Evolutionary conservation across 1,140 invertebrate species (phyloP), one percentile per base, ranked within the genome.

Genomic region (Leucophenga varia): DNA sequence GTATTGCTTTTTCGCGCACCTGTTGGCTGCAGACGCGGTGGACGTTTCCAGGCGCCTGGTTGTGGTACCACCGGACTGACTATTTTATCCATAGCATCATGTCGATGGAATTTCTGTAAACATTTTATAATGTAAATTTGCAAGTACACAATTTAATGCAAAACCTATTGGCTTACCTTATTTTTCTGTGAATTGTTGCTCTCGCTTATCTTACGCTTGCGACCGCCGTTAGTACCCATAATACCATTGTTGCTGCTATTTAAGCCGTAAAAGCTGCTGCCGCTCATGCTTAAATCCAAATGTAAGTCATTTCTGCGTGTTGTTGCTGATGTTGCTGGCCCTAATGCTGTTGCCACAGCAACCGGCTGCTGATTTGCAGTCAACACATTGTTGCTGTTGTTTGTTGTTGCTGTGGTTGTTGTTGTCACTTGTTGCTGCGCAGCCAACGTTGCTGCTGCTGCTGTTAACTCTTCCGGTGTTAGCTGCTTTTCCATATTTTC

Each of bases 21-120:
- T 12, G 49, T 58, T 1, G 72, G 64, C 16, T 64, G 58, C 2
- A 60, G 30, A 9, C 69, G 58, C n/a, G 71, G 71, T 3, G 71
- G 69, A 2, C 79, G 76, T 76, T 83, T 91, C 82, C 88, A 89
- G 3, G 86, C 84, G 2, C 89, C 89, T 1, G 91, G 89, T 59
- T 95, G 91, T 10, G 89, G 90, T 52, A 95, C 87, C 2, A 94
- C 91, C 5, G 91, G 91, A 69, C 91, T 95, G 0, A 95, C 92
- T 71, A 95, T 95, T 74, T 92, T 93, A 76, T 94, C 91, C 74
- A 91, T 84, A 5, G 79, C 77, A 69, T 86, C 84, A 55, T 86
- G 74, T 31, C 85, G 79, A 38, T 86, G 81, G 46, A 86, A 76
- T 70, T 85, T 71, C 65, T 70, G 31, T 5, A 4, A 38, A 43